Evolutionary conservation across 2,113 vertebrate species (phyloP).

Genomic region (Podocnemis expansa): DNA sequence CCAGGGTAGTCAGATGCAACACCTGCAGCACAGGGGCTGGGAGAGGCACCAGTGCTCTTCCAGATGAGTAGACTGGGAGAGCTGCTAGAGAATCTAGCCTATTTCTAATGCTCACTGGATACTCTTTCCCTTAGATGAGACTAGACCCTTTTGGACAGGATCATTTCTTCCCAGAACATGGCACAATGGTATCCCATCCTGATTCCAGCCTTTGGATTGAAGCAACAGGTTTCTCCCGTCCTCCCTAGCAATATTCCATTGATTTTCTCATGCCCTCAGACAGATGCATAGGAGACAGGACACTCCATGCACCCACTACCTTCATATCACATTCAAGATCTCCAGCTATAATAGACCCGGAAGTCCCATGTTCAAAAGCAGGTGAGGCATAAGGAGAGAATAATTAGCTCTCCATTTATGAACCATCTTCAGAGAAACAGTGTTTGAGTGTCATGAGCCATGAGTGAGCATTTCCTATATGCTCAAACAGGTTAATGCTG

Average conservation of each 20-base stretch:
- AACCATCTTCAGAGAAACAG: neutral
- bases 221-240: neutral
- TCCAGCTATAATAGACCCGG: neutral
- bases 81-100: neutral
- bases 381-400: neutral
- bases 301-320: neutral
- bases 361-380: neutral
- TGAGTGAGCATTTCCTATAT: neutral
- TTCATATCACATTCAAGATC: fast-evolving
- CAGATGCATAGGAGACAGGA: neutral
- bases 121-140: fast-evolving
- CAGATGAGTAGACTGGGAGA: neutral
- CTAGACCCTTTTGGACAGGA: neutral
- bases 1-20: neutral
- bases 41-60: neutral
- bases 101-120: neutral
- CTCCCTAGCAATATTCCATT: neutral
- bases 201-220: neutral
- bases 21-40: neutral
- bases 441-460: neutral
- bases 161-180: neutral
- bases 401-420: neutral
- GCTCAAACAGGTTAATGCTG: neutral
- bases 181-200: neutral
- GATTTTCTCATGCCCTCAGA: neutral